Base-by-base conservation (phyloP, 1,140 invertebrate genomes). In the Pomacea maculata region DNA sequence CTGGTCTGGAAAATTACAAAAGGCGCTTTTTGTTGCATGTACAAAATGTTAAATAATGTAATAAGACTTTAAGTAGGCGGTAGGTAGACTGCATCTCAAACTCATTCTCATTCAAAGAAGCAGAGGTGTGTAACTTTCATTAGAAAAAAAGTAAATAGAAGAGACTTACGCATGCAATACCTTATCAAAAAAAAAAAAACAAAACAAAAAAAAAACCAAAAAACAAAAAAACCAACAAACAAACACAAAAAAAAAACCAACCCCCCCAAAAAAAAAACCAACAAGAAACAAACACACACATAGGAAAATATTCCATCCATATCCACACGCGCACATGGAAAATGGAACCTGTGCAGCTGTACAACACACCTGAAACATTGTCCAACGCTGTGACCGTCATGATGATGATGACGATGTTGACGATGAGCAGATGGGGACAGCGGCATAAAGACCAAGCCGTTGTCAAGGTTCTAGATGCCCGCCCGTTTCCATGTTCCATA, bases 251-350 rank as follows among this genome's bases (percentile, higher is more conserved):
- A 71, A 10, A 71, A 11, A 71, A 21, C n/a, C 14, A n/a, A 29
- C n/a, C 12, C 10, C 12, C 10, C 68, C 12, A 5, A 29, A n/a
- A 29, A n/a, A 29, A 5, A 29, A 14, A 3, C 17, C 6, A 71
- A 71, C 68, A 71, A 71, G 21, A 71, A 5, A 71, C 70, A 71
- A 1, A 29, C 19, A 71, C 70, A 71, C 70, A 71, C 25, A 71
- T 25, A 29, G 11, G 45, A 15, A 71, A 45, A 45, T 0, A 4
- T 45, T 45, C 6, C 71, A 73, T 17, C 52, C 29, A 11, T 6
- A 71, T 14, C n/a, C 19, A 73, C 72, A 52, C 21, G 55, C 4
- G 52, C 11, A 71, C 70, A 73, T 52, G 52, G 29, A 73, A 21
- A 73, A 17, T 4, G 4, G 25, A 19, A 67, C 6, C 4, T 25